Evolutionary conservation across 2,888 invertebrate genomes (phyloP).

Genomic region (Dyspetes luteomarginatus): DNA sequence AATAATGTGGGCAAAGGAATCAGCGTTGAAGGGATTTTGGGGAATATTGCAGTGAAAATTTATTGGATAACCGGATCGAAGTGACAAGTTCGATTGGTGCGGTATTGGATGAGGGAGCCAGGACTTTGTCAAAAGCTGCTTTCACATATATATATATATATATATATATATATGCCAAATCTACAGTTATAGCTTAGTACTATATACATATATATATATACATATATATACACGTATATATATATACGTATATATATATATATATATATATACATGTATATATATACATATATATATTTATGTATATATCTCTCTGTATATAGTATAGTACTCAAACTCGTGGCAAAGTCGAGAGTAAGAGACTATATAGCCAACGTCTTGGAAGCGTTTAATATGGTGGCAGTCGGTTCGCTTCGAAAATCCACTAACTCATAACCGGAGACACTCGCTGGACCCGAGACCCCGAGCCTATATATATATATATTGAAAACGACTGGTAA

Average conservation of each 20-base stretch:
- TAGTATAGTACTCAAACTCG: conserved; percentile 18
- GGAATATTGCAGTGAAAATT: conserved; percentile 38
- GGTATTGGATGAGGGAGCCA: conserved; percentile 17
- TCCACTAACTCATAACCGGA: conserved; percentile 76
- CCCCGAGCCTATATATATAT: background rate
- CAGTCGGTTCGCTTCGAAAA: conserved; percentile 72
- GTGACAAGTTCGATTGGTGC: conserved; percentile 42
- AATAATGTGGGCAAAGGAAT: background rate
- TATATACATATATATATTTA: background rate
- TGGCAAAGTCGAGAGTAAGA: conserved; percentile 46
- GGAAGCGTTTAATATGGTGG: conserved; percentile 77
- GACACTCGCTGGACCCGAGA: conserved; percentile 61
- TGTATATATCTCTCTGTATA: background rate
- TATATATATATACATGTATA: conserved; percentile 3
- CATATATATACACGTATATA: too few species aligned
- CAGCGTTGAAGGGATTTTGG: background rate
- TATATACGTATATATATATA: background rate
- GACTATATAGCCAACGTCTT: conserved; percentile 37
- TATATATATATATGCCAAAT: conserved; percentile 8
- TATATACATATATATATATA: background rate
- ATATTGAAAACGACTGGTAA: background rate
- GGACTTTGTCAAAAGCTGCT: conserved; percentile 2
- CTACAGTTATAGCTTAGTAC: too few species aligned
- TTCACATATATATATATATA: background rate
- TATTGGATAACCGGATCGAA: conserved; percentile 43